Evolutionary conservation across 1,140 invertebrate species (phyloP).

Genomic region (Trichomalopsis sarcophagae): DNA sequence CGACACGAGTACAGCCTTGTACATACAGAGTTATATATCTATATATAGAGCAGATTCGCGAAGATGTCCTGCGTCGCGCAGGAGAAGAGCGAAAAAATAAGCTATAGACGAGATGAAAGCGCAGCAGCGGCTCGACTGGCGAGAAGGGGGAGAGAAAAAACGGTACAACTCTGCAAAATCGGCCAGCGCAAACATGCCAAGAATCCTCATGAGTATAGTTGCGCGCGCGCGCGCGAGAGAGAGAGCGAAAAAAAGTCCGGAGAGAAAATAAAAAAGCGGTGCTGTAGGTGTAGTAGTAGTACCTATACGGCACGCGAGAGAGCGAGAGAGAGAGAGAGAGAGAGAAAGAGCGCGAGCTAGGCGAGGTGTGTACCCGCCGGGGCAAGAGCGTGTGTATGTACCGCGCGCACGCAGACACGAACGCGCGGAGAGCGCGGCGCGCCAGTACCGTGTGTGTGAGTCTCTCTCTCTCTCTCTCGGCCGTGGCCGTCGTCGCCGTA

Average conservation of each 20-base stretch:
- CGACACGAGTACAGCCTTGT: neutral
- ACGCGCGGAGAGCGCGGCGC: neutral
- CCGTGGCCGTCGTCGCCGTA: constrained; percentile 11
- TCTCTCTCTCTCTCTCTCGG: neutral
- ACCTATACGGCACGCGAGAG: neutral
- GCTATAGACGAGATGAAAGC: neutral
- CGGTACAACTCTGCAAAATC: neutral
- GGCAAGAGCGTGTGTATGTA: neutral
- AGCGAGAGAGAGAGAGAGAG: constrained; percentile 13
- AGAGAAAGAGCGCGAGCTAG: constrained; percentile 29
- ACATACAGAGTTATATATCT: neutral
- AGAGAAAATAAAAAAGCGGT: constrained; percentile 23
- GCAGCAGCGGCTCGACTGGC: neutral
- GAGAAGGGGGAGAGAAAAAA: neutral
- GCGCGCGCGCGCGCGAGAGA: neutral
- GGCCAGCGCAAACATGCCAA: neutral
- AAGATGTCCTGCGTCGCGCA: neutral
- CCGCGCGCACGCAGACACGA: neutral
- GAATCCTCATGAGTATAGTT: neutral
- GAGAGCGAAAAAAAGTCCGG: constrained; percentile 4
- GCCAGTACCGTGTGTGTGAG: constrained; percentile 8
- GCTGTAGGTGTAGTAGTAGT: neutral
- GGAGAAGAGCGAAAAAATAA: neutral
- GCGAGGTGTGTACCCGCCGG: constrained; percentile 6
- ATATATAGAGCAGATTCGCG: neutral